Evolutionary conservation across 1,140 invertebrate species (phyloP).

Genomic region (Zaprionus vittiger): DNA sequence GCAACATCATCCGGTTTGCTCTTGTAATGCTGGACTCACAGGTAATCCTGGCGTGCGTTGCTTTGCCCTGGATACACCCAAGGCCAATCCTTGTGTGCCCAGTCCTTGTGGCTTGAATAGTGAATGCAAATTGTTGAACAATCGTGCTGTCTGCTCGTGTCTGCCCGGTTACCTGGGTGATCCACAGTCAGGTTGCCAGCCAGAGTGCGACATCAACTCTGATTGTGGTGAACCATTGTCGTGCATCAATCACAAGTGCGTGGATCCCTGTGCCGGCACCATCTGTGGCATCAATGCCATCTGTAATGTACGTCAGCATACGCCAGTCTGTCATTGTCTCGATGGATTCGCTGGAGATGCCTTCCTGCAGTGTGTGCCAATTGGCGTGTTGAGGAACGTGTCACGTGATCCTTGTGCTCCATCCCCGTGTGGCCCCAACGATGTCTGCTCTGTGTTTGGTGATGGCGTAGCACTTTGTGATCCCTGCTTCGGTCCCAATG

Average conservation of each 20-base stretch:
- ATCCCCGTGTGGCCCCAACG: conserved; percentile 90
- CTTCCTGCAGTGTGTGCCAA: conserved; percentile 89
- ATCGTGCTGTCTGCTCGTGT: conserved; percentile 91
- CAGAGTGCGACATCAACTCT: conserved; percentile 91
- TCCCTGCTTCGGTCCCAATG: conserved; percentile 89
- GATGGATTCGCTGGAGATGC: conserved; percentile 92
- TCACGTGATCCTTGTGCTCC: conserved; percentile 88
- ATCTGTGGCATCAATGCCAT: conserved; percentile 91
- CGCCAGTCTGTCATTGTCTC: conserved; percentile 90
- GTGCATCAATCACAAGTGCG: conserved; percentile 91
- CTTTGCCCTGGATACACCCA: conserved; percentile 85
- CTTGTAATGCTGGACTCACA: conserved; percentile 88
- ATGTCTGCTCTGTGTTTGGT: conserved; percentile 88
- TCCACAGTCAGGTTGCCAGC: conserved; percentile 90
- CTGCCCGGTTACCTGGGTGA: conserved; percentile 89
- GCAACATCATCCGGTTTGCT: conserved; percentile 91
- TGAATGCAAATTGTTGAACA: conserved; percentile 88
- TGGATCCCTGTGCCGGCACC: conserved; percentile 90
- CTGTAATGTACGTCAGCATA: conserved; percentile 91
- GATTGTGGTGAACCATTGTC: conserved; percentile 90
- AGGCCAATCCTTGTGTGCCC: conserved; percentile 89
- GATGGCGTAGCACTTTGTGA: conserved; percentile 91
- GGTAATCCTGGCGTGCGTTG: conserved; percentile 92
- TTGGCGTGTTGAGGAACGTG: conserved; percentile 86
- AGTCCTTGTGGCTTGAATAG: conserved; percentile 92